Percentiles rank a stretch among this genome's conserved stretches.
Evolutionary conservation across 2,797 vertebrate species (phyloP).

Genomic region (Melanotaenia pygmaea): DNA sequence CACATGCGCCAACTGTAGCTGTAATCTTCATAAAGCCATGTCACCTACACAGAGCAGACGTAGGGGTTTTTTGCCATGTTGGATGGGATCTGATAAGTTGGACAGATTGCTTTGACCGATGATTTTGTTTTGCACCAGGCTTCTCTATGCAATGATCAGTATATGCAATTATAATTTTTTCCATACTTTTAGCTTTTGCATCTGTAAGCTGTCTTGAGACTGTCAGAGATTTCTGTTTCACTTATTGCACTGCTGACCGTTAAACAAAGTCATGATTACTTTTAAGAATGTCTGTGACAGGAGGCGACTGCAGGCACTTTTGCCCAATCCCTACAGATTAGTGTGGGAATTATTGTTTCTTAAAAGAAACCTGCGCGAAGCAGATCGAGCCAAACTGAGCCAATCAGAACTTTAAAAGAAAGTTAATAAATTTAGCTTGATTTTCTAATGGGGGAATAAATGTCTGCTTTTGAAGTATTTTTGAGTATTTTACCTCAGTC

Average conservation of each 20-base stretch:
- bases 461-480: not conserved
- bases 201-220: not conserved
- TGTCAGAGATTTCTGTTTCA: not conserved
- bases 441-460: not conserved
- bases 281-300: not conserved
- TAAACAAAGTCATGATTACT: not conserved
- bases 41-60: not conserved
- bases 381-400: conserved; percentile 25
- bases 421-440: not conserved
- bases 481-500: not conserved
- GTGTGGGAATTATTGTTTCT: not conserved
- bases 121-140: conserved; percentile 68
- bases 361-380: conserved; percentile 6
- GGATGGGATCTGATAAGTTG: conserved; percentile 16
- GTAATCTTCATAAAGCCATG: conserved; percentile 10
- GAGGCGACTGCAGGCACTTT: not conserved
- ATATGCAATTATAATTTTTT: conserved; percentile 80
- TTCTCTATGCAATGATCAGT: conserved; percentile 85
- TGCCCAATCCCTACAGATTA: conserved; percentile 6
- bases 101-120: conserved; percentile 12
- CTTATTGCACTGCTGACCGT: conserved; percentile 3
- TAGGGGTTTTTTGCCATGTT: conserved; percentile 5
- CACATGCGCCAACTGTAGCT: conserved; percentile 37
- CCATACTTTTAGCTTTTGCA: conserved; percentile 27
- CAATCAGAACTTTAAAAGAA: not conserved